Evolutionary conservation across 2,113 vertebrate species (phyloP).

Genomic region (Nannospalax galili): DNA sequence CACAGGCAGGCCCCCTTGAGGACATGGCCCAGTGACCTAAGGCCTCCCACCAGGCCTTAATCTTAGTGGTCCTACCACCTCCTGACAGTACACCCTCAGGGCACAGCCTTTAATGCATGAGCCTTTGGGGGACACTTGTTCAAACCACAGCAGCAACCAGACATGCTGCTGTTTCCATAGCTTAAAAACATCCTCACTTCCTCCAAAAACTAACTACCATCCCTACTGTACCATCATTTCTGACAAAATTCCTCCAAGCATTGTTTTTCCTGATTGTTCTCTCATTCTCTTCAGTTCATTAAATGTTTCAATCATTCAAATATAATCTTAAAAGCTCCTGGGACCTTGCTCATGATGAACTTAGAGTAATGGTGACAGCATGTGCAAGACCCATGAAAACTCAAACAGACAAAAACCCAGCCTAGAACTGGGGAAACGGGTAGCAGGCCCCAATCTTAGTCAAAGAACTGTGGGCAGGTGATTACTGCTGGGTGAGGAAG

Average conservation of each 20-base stretch:
- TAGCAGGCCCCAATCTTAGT: too few relatives aligned
- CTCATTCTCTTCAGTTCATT: background rate
- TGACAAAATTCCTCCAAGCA: background rate
- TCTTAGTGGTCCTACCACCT: background rate
- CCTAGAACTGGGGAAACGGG: too few relatives aligned
- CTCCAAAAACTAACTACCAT: conserved; percentile 18
- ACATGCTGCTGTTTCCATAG: background rate
- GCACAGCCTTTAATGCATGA: background rate
- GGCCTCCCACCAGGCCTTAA: background rate
- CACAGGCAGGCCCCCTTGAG: background rate
- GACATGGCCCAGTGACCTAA: background rate
- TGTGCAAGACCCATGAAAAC: too few relatives aligned
- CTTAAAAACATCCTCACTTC: background rate
- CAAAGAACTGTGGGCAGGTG: too few relatives aligned
- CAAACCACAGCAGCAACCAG: background rate
- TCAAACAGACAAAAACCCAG: too few relatives aligned
- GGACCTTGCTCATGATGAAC: too few relatives aligned
- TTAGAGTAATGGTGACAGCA: too few relatives aligned
- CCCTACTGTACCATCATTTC: background rate
- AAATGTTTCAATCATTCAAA: too few relatives aligned
- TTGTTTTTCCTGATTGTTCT: background rate
- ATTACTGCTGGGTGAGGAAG: too few relatives aligned
- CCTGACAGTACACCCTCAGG: background rate
- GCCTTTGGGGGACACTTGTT: background rate
- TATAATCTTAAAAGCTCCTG: too few relatives aligned